phyloP scores from a whole-genome alignment of 2,797 vertebrate genomes.

The Catostomus latipinnis region DNA sequence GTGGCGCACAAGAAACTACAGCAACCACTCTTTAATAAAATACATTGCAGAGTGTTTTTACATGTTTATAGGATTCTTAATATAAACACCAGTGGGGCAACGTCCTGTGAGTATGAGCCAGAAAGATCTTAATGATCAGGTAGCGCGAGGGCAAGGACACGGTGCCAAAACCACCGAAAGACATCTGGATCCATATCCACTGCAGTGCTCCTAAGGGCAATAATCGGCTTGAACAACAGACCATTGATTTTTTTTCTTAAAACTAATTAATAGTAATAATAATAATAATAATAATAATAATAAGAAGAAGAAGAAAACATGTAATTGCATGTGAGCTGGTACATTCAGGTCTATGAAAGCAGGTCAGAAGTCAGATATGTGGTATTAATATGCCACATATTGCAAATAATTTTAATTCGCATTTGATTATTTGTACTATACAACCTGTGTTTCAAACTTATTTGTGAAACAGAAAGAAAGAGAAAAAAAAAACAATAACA shows the following conservation, averaged over 20 bases:
- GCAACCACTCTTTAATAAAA: conserved; percentile 20
- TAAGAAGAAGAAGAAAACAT: too few relatives aligned
- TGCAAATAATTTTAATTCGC: background rate
- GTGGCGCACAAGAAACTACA: background rate
- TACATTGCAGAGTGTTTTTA: background rate
- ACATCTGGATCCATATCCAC: conserved; percentile 50
- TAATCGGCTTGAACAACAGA: background rate
- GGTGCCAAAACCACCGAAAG: conserved; percentile 53
- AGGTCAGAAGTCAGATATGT: too few relatives aligned
- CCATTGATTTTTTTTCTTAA: background rate
- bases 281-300: background rate
- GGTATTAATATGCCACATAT: background rate
- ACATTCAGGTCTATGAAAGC: too few relatives aligned
- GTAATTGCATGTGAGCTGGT: too few relatives aligned
- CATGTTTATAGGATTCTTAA: conserved; percentile 37
- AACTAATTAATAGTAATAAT: background rate
- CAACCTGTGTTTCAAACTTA: background rate
- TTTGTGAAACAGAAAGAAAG: background rate
- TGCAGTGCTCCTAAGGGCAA: conserved; percentile 2
- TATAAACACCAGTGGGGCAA: conserved; percentile 38
- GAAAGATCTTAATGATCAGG: conserved; percentile 54
- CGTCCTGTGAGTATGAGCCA: conserved; percentile 46
- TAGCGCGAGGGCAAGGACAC: conserved; percentile 29
- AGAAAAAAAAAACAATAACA: background rate
- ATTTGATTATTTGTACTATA: background rate